Percentiles rank a stretch among this genome's conserved stretches.
Evolutionary conservation across 2,797 vertebrate genomes (phyloP).

Genomic region (Triplophysa yarkandensis): DNA sequence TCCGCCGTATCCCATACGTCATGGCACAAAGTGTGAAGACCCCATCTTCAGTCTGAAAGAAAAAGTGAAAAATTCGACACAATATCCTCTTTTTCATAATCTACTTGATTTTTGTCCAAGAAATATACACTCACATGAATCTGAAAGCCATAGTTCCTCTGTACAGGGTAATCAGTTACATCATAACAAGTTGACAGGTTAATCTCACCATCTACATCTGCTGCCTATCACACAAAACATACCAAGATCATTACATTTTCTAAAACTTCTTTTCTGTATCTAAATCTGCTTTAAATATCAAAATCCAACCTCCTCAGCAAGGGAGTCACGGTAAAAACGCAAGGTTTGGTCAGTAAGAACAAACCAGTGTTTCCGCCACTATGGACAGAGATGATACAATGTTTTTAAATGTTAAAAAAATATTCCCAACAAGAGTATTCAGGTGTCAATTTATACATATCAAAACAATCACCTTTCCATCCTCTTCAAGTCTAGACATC

Average conservation of each 20-base stretch:
- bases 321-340: constrained; percentile 83
- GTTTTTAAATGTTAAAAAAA: not conserved
- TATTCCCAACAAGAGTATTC: not conserved
- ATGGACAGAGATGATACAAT: constrained; percentile 42
- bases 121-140: constrained; percentile 79
- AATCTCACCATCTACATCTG: constrained; percentile 86
- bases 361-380: constrained; percentile 94
- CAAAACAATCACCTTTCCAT: constrained; percentile 78
- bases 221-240: constrained; percentile 73
- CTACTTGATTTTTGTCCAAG: not conserved
- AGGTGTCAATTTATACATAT: not conserved
- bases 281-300: not conserved
- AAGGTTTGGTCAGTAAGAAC: constrained; percentile 86
- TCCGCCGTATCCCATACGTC: constrained; percentile 88
- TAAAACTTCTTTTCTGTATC: not conserved
- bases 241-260: constrained; percentile 12
- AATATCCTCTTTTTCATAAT: not conserved
- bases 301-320: constrained; percentile 82
- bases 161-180: constrained; percentile 85
- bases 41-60: constrained; percentile 84
- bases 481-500: constrained; percentile 83
- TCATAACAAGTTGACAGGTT: constrained; percentile 84
- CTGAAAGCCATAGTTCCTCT: constrained; percentile 89
- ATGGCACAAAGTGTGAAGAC: constrained; percentile 88
- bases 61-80: not conserved